Evolutionary conservation across 1,140 invertebrate species (phyloP).

Genomic region (Caenorhabditis latens): DNA sequence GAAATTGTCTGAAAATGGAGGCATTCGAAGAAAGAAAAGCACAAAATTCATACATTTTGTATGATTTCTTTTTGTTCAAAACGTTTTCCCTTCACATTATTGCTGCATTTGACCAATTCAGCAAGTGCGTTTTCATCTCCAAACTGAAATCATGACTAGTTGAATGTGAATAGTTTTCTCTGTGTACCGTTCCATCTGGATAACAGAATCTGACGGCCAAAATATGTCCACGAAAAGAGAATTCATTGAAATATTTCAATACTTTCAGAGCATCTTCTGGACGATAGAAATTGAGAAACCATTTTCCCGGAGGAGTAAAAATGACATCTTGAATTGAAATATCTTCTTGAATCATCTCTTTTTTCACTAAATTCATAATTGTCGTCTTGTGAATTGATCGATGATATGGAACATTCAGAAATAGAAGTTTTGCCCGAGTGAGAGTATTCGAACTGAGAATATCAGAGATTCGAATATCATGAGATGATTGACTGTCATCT

Average conservation of each 20-base stretch:
- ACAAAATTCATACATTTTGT: not conserved
- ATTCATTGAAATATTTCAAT: constrained; percentile 1
- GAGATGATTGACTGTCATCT: not conserved
- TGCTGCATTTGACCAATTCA: constrained; percentile 38
- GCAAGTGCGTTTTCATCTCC: not conserved
- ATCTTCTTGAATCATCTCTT: constrained; percentile 27
- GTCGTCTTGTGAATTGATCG: constrained; percentile 46
- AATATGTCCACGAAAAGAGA: constrained; percentile 18
- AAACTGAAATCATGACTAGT: not conserved
- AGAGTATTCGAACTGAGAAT: constrained; percentile 42
- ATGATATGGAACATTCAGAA: constrained; percentile 51
- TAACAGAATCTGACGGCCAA: constrained; percentile 36
- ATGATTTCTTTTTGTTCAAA: constrained; percentile 23
- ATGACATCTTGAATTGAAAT: constrained; percentile 55
- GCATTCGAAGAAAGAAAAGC: not conserved
- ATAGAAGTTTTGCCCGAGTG: constrained; percentile 35
- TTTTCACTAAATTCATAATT: constrained; percentile 38
- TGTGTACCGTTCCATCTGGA: constrained; percentile 37
- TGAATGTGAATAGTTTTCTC: not conserved
- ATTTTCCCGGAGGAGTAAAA: constrained; percentile 27
- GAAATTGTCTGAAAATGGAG: not conserved
- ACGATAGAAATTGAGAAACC: constrained; percentile 60
- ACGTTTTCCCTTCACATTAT: constrained; percentile 11
- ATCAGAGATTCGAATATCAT: constrained; percentile 47
- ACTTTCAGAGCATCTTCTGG: constrained; percentile 55